These are phyloP conservation scores for Oncorhynchus mykiss DNA, from an alignment of 2,113 vertebrate genomes.

Conservation along the genomic window DNA sequence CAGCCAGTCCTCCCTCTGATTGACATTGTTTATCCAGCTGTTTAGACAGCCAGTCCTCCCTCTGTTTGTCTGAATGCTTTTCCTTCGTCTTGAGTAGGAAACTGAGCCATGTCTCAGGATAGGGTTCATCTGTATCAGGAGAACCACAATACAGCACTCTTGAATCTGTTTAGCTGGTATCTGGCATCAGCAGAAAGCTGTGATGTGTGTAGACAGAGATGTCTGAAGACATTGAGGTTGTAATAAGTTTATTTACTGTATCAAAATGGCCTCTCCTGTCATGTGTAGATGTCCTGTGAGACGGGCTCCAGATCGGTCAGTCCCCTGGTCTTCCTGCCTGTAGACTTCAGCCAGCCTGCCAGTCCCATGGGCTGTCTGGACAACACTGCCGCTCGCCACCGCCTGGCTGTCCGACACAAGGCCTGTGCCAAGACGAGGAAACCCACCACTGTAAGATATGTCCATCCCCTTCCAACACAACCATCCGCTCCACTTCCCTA, in stretches of 20 bases:
- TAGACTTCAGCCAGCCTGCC: slow-evolving; percentile 78
- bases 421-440: slow-evolving; percentile 70
- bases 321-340: slow-evolving; percentile 63
- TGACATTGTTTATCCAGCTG: no score
- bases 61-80: not conserved
- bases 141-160: not conserved
- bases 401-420: slow-evolving; percentile 80
- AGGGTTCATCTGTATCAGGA: not conserved
- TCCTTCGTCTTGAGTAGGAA: slow-evolving; percentile 16
- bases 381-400: slow-evolving; percentile 84
- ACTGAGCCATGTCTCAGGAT: not conserved
- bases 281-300: slow-evolving; percentile 71
- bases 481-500: not conserved
- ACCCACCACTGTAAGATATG: slow-evolving; percentile 66
- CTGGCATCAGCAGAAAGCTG: no score
- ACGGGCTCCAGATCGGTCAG: slow-evolving; percentile 67
- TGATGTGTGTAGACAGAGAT: not conserved
- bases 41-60: no score
- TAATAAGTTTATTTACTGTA: not conserved
- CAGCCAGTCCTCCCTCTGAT: no score
- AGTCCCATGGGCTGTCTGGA: slow-evolving; percentile 78
- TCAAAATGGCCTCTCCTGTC: not conserved
- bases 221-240: not conserved
- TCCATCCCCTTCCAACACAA: slow-evolving; percentile 6
- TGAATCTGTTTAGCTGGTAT: not conserved